Evolutionary conservation across 2,797 vertebrate species (phyloP), one percentile per base, ranked within the genome.

Genomic region (Liparis tanakae): DNA sequence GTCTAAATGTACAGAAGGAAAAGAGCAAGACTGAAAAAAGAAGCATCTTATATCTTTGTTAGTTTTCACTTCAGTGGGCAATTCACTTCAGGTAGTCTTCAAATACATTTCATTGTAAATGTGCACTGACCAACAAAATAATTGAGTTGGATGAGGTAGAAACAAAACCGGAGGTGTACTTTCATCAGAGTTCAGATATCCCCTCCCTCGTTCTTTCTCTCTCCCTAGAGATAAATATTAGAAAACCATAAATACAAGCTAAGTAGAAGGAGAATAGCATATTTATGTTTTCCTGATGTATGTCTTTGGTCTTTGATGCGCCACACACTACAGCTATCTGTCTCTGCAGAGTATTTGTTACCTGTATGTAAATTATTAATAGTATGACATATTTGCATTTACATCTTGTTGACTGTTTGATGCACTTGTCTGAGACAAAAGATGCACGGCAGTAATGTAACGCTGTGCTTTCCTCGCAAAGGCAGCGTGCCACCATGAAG

Each of bases 281-380:
- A 82, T 76, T 83, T 81, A 55, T 83, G 70, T 81, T 82, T 85
- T 68, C 60, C 70, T 67, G 76, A 78, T 72, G 73, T 74, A 55
- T 57, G 59, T 76, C 63, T 76, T 51, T 14, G 10, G 60, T 53
- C 63, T 67, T 62, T 79, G 51, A 80, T 69, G 74, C 37, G 58
- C 60, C 74, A 79, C 74, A 84, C 89, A 89, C 88, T 90, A 85
- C 88, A 87, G 63, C 70, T 50, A 57, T 51, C 50, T 43, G 68
- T 79, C 74, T 80, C 73, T 65, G 41, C 72, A 77, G 61, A 82
- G 36, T 75, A 71, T 76, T 73, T 74, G 53, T 83, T 82, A 80
- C 76, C 72, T 83, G 58, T 76, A 41, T 84, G 71, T 89, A 85
- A 83, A 88, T 87, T 86, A 87, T 83, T 87, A 75, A 84, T 76